Conservation (phyloP, 2,888 invertebrate genomes). For the Microctonus brassicae region DNA sequence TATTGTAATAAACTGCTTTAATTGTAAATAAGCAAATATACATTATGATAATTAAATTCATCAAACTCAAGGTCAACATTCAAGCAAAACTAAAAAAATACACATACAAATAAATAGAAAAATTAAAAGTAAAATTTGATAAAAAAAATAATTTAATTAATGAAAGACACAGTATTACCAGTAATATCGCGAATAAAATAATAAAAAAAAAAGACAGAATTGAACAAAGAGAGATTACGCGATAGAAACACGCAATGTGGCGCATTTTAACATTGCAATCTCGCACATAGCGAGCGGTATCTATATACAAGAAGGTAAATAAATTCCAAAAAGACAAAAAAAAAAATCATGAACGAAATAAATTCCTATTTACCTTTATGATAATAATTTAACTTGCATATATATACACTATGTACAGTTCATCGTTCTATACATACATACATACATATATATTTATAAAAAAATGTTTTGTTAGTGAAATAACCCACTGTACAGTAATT, state of each 20-base stretch:
- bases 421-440: background rate
- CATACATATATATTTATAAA: background rate
- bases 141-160: background rate
- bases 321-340: conserved; percentile 15
- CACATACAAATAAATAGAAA: background rate
- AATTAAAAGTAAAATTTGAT: background rate
- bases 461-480: conserved; percentile 13
- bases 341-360: conserved; percentile 4
- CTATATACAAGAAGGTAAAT: background rate
- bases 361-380: background rate
- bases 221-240: conserved; percentile 21
- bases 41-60: too few species aligned
- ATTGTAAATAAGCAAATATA: too few species aligned
- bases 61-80: too few species aligned
- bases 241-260: conserved; percentile 19
- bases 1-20: too few species aligned
- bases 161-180: conserved; percentile 7
- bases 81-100: too few species aligned
- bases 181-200: conserved; percentile 12
- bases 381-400: background rate
- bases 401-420: background rate
- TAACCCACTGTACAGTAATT: conserved; percentile 12
- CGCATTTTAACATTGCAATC: background rate
- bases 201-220: conserved; percentile 1
- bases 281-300: background rate